Conservation (phyloP, 2,888 invertebrate genomes). For the Barypeithes pellucidus region DNA sequence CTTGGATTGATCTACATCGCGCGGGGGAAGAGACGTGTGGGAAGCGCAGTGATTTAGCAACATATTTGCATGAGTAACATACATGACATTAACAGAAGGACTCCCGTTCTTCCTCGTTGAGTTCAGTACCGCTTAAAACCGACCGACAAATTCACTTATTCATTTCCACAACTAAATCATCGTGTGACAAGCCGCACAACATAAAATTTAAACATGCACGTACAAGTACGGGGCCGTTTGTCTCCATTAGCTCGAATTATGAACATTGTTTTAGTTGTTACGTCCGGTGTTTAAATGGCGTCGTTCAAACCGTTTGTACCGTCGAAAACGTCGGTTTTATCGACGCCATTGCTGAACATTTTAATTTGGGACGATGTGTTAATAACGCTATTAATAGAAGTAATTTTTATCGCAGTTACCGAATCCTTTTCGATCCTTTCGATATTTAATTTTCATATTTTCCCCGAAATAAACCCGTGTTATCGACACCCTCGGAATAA, state of each 20-base stretch:
- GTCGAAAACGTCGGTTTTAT: slow-evolving; percentile 13
- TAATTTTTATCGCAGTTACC: slow-evolving; percentile 28
- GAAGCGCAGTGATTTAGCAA: too few relatives aligned
- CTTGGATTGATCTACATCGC: too few relatives aligned
- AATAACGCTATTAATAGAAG: background rate
- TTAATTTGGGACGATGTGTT: slow-evolving; percentile 4
- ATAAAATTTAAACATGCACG: slow-evolving; percentile 7
- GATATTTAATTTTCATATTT: background rate
- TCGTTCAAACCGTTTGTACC: slow-evolving; percentile 20
- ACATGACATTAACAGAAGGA: background rate
- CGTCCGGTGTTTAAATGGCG: slow-evolving; percentile 11
- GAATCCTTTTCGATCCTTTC: too few relatives aligned
- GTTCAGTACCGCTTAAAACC: background rate
- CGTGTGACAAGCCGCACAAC: slow-evolving; percentile 11
- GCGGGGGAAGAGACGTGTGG: too few relatives aligned
- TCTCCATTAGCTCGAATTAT: slow-evolving; percentile 19
- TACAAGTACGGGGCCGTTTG: slow-evolving; percentile 11
- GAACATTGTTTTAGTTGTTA: slow-evolving; percentile 29
- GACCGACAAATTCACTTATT: background rate
- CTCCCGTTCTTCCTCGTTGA: background rate
- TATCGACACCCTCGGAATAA: slow-evolving; percentile 1
- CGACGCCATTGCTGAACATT: slow-evolving; percentile 1
- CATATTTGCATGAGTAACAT: background rate
- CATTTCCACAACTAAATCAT: slow-evolving; percentile 11
- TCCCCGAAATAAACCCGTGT: background rate